Base-by-base conservation (phyloP, 2,113 vertebrate species). In the Ardeotis arabs region DNA sequence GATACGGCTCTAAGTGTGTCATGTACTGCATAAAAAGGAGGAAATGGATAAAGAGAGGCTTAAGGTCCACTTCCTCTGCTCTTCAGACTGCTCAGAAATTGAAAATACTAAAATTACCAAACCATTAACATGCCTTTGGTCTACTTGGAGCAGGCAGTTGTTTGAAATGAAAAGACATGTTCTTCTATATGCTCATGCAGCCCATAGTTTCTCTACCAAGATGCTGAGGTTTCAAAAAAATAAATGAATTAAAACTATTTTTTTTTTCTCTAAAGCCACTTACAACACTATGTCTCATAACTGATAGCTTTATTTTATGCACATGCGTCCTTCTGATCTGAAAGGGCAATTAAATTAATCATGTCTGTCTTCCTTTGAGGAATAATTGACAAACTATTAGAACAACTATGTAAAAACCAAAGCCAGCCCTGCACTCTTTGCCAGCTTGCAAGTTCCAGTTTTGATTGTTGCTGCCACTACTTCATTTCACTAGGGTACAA, bases 171-270 rank as follows among this genome's bases (percentile, higher is more conserved):
- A 69, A 50, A 72, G 53, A n/a, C 4, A 39, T 37, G 4, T n/a
- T 76, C 17, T 39, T 75, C 25, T 78, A 9, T 18, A 19, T 17
- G 21, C 17, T 74, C 39, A 64, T 19, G 28, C 2, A 75, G 3
- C 12, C 44, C n/a, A 55, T 3, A 67, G 8, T 28, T 56, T 76
- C n/a, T n/a, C 47, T 55, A 3, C 17, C 85, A 87, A 79, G 25
- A 33, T 8, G 31, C 11, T 47, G 49, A 80, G 7, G 21, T 66
- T 84, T 45, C 1, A 3, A 66, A 85, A 50, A 35, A 44, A 53
- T 2, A 74, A 37, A 31, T 4, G 0, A 70, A 41, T 33, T n/a
- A 12, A 59, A 47, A 6, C 8, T 4, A 3, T 18, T n/a, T 27
- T 53, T 56, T 29, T 47, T 59, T 44, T 6, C 41, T 6, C 14